phyloP scores from a whole-genome alignment of 2,797 vertebrate genomes.

The Hephaestus fuliginosus region DNA sequence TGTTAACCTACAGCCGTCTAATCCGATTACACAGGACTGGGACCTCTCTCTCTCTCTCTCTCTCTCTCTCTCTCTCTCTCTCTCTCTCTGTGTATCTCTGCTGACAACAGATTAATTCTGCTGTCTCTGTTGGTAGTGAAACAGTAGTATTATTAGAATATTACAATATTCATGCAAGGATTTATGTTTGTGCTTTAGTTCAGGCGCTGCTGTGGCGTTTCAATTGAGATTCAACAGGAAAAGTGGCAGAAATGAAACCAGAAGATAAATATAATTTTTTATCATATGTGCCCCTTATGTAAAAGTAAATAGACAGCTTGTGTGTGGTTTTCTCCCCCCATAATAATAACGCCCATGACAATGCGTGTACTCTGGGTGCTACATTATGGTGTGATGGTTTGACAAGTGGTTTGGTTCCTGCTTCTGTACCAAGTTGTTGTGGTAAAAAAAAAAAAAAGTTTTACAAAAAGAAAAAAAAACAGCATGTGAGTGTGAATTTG shows the following conservation, averaged over 20 bases:
- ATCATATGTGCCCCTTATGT: not conserved
- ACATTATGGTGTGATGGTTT: not conserved
- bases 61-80: conserved; percentile 20
- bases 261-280: not conserved
- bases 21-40: conserved; percentile 87
- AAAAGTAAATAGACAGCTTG: not conserved
- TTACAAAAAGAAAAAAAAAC: not conserved
- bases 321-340: not conserved
- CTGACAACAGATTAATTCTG: conserved; percentile 46
- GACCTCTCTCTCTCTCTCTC: conserved; percentile 53
- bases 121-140: conserved; percentile 19
- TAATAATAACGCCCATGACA: no score
- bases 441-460: not conserved
- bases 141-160: conserved; percentile 9
- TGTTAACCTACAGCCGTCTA: conserved; percentile 80
- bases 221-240: not conserved
- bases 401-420: not conserved
- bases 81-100: not conserved
- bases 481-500: not conserved
- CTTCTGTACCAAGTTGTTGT: not conserved
- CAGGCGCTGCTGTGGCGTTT: no score
- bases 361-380: no score
- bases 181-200: not conserved
- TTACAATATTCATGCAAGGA: not conserved
- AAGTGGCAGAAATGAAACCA: not conserved